A percentile compares a stretch with the other conserved stretches of the same genome.
Conservation (phyloP, 2,113 vertebrate species). For the Cinclus cinclus region DNA sequence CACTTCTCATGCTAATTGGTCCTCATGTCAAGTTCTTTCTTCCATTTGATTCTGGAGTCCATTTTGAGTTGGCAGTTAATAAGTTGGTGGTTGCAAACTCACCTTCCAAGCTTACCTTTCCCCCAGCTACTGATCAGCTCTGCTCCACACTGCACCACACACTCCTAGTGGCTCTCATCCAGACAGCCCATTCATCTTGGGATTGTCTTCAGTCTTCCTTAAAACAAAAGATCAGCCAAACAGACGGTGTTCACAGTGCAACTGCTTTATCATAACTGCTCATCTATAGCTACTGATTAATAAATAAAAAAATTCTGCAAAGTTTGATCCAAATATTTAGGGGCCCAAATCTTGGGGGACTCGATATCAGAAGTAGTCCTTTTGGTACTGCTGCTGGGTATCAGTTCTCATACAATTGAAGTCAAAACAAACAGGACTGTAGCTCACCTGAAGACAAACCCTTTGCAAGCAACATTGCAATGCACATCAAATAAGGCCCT, state of each 20-base stretch:
- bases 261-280: no score
- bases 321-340: not conserved
- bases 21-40: not conserved
- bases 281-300: not conserved
- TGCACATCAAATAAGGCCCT: rapidly evolving
- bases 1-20: not conserved
- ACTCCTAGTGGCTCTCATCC: not conserved
- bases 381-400: not conserved
- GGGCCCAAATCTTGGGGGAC: not conserved
- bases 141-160: not conserved
- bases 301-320: not conserved
- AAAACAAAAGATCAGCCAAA: not conserved
- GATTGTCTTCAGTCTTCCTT: not conserved
- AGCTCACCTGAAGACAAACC: not conserved
- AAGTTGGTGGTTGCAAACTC: no score
- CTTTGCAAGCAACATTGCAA: not conserved
- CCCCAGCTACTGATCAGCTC: not conserved
- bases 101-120: not conserved
- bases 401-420: not conserved
- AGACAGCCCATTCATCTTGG: not conserved
- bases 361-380: not conserved
- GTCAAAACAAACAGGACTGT: not conserved
- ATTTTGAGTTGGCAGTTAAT: not conserved
- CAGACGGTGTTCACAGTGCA: not conserved
- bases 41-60: not conserved